Evolutionary conservation across 1,140 invertebrate species (phyloP), one percentile per base, ranked within the genome.

Genomic region (Drosophila rufa): DNA sequence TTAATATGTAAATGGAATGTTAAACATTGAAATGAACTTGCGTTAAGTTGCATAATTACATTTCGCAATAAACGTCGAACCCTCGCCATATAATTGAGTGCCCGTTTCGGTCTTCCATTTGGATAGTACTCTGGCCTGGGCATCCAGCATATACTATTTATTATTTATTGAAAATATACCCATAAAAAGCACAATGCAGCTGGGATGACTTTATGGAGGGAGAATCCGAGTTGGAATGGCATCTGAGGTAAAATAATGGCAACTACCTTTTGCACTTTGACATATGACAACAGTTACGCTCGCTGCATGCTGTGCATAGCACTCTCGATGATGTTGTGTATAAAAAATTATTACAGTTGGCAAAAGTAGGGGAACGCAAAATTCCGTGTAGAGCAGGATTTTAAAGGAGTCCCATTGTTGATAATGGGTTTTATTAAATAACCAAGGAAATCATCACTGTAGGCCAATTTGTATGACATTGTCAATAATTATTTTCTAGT

Each of bases 21-120:
- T 90, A 75, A 90, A 89, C 84, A 89, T 89, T 90, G 71, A 90
- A 87, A 89, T 90, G 82, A 79, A 89, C 81, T 89, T 80, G 80
- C 85, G 83, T 90, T 84, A 89, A 89, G 68, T 90, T 90, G 85
- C 78, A 90, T 89, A 89, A 89, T 89, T 89, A 80, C 84, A 89
- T 84, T 90, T 89, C 80, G 77, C 71, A 80, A 83, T 69, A 74
- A 75, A 83, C 65, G 80, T 64, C 62, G 60, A 46, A 77, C 58
- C 48, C 40, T 40, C 55, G 25, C 64, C 42, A 73, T 66, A 79
- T 79, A 79, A 79, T 79, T 79, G 66, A 79, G 75, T 79, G 75
- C 43, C 27, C 50, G 33, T 8, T 19, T 36, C 33, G 15, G n/a
- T 5, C 53, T 22, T 43, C 55, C 53, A 66, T 65, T 43, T 36